Conservation (phyloP, 1,140 invertebrate genomes). For the Drosophila sulfurigaster region DNA sequence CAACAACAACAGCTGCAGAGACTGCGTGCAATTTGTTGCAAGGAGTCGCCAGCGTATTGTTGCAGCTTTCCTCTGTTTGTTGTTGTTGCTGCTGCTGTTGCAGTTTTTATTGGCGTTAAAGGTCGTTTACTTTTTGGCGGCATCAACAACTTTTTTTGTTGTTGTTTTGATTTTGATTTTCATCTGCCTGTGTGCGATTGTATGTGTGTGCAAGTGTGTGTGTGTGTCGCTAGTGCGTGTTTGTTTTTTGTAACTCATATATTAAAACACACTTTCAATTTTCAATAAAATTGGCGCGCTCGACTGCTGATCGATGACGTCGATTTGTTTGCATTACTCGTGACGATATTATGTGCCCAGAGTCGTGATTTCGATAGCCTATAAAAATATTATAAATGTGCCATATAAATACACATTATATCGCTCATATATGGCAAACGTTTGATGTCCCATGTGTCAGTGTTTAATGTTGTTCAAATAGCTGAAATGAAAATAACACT, state of each 20-base stretch:
- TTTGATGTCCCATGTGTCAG: conserved; percentile 23
- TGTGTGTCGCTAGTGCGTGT: conserved; percentile 5
- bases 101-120: conserved; percentile 81
- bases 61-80: conserved; percentile 52
- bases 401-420: conserved; percentile 38
- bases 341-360: conserved; percentile 61
- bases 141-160: conserved; percentile 83
- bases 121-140: conserved; percentile 83
- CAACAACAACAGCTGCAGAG: conserved; percentile 36
- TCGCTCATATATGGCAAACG: conserved; percentile 41
- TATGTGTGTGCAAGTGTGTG: background rate
- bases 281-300: conserved; percentile 75
- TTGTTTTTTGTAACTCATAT: conserved; percentile 15
- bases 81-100: conserved; percentile 44
- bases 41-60: conserved; percentile 31
- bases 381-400: conserved; percentile 51
- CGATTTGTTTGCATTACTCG: conserved; percentile 73
- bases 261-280: conserved; percentile 76
- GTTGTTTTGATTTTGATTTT: conserved; percentile 64
- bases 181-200: conserved; percentile 56
- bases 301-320: conserved; percentile 73
- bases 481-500: conserved; percentile 7
- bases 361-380: conserved; percentile 63
- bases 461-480: background rate
- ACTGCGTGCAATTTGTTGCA: conserved; percentile 56